Evolutionary conservation across 2,113 vertebrate genomes (phyloP).

Genomic region (Blennius ocellaris): DNA sequence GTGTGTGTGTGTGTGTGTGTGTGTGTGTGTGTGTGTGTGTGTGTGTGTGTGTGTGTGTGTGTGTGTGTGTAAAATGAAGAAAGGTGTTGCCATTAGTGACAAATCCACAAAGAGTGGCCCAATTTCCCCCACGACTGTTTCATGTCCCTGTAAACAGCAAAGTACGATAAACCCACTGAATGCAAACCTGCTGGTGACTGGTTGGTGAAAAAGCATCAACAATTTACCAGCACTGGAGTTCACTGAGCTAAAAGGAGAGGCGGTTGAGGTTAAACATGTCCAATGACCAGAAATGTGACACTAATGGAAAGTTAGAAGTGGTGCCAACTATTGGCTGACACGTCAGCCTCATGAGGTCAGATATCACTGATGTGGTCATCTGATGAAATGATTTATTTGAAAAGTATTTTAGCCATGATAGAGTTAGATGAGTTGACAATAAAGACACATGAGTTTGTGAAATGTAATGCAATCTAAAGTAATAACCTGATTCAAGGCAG

Average conservation of each 20-base stretch:
- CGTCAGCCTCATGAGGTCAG: too few relatives aligned
- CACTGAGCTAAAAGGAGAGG: neutral
- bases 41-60: neutral
- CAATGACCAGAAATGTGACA: neutral
- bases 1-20: neutral
- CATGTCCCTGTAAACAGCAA: too few relatives aligned
- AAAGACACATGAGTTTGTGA: too few relatives aligned
- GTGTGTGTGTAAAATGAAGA: neutral
- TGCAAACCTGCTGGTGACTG: too few relatives aligned
- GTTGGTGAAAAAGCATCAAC: neutral
- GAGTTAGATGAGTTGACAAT: too few relatives aligned
- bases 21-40: neutral
- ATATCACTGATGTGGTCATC: too few relatives aligned
- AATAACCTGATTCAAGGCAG: too few relatives aligned
- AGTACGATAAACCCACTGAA: too few relatives aligned
- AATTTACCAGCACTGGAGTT: neutral
- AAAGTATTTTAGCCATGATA: too few relatives aligned
- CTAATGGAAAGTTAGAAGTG: too few relatives aligned
- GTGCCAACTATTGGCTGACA: neutral
- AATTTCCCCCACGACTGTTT: neutral
- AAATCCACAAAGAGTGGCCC: neutral
- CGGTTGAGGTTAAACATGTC: neutral
- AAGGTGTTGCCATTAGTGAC: neutral
- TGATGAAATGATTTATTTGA: too few relatives aligned
- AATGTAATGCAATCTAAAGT: too few relatives aligned